Base-by-base conservation (phyloP, 1,140 invertebrate species). In the Doryteuthis pealeii region DNA sequence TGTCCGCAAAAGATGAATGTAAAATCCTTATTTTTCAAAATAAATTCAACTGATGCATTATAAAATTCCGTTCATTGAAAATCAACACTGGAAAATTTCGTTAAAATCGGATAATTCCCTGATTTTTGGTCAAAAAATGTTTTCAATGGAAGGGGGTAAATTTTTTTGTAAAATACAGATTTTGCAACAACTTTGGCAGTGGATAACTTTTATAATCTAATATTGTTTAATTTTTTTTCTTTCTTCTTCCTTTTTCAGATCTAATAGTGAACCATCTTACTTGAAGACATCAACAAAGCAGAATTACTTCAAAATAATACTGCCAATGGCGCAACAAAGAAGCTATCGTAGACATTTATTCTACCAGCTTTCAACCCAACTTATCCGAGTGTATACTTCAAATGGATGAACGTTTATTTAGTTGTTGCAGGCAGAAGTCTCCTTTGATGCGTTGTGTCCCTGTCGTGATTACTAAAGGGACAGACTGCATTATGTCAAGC, bases 401-500 rank as follows among this genome's bases (percentile, higher is more conserved):
- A 74, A 77, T 78, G 30, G 82, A 88, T 65, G 77, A 81, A 54
- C 71, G 83, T n/a, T 82, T 89, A 68, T 89, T 85, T 76, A 88
- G 87, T 77, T 89, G 87, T 79, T n/a, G 87, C 87, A 5, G 85
- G 87, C 26, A 74, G 79, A 68, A 77, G 18, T 67, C 75, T 14
- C 76, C 81, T 54, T 65, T 86, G 12, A 75, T 73, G n/a, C 79
- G 88, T 67, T 88, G 26, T 89, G 88, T 81, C 86, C 87, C 0
- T 89, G 88, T 79, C 76, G 87, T 43, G 81, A 86, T 75, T 89
- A 84, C 77, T 88, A 65, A 84, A 82, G 73, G 85, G 84, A 30
- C 87, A 89, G 74, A 86, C 77, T 31, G 87, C 87, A 12, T 40
- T 89, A 31, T 89, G 88, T 81, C 73, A 77, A 79, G 76, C 15